Evolutionary conservation across 2,888 invertebrate genomes (phyloP).

Genomic region (Coelinius sp.): DNA sequence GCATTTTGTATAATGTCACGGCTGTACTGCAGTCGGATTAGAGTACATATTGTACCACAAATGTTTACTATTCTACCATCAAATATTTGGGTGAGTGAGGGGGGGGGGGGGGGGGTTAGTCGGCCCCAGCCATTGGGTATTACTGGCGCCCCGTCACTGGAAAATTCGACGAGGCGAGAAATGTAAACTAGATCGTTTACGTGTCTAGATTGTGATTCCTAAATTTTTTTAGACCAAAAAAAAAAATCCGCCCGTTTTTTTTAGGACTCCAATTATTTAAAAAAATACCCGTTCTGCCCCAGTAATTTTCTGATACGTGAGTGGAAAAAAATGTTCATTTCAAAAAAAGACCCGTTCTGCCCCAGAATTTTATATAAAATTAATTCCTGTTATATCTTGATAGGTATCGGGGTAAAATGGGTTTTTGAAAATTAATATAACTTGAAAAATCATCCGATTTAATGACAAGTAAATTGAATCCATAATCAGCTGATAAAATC

Average conservation of each 20-base stretch:
- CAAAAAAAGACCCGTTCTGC: background rate
- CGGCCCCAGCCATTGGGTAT: slow-evolving; percentile 4
- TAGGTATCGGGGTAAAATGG: no score
- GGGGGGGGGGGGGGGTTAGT: background rate
- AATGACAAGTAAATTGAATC: no score
- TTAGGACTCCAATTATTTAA: no score
- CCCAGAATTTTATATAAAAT: no score
- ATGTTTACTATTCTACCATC: slow-evolving; percentile 39
- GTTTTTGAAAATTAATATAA: no score
- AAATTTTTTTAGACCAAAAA: background rate
- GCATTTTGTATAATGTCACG: slow-evolving; percentile 23
- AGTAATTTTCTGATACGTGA: no score
- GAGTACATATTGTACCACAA: slow-evolving; percentile 20
- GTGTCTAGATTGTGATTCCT: slow-evolving; percentile 16
- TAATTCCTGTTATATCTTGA: no score
- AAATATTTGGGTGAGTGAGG: slow-evolving; percentile 37
- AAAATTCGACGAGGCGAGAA: slow-evolving; percentile 37
- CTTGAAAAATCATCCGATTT: no score
- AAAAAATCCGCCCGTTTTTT: no score
- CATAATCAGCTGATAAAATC: no score
- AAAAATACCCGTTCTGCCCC: no score
- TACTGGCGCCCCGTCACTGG: slow-evolving; percentile 9
- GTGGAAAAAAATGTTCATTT: background rate
- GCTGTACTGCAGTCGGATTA: slow-evolving; percentile 6
- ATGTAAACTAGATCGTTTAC: slow-evolving; percentile 37